A percentile compares a stretch with the other conserved stretches of the same genome.
These are phyloP conservation scores for Listronotus bonariensis DNA, from an alignment of 1,140 invertebrate species.

Conservation along the genomic window DNA sequence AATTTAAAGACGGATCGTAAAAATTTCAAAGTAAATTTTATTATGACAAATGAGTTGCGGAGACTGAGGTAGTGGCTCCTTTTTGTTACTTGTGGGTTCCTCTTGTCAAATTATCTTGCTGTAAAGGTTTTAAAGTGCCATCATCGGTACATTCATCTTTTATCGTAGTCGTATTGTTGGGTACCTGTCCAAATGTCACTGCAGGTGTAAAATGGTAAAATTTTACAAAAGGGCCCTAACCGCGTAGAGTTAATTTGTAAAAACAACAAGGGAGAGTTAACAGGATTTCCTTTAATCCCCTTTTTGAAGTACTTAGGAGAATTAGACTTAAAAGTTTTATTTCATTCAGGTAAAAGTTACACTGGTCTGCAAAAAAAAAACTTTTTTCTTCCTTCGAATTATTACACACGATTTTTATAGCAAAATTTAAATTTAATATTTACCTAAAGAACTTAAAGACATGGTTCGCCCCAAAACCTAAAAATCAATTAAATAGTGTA, in stretches of 20 bases:
- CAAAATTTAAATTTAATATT: too few relatives aligned
- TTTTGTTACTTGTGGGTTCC: constrained; percentile 45
- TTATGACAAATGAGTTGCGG: constrained; percentile 48
- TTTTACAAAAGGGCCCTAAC: constrained; percentile 32
- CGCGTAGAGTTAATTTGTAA: constrained; percentile 32
- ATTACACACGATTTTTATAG: too few relatives aligned
- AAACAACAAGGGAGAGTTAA: constrained; percentile 34
- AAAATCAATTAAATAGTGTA: too few relatives aligned
- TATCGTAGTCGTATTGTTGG: constrained; percentile 32
- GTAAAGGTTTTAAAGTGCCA: constrained; percentile 38
- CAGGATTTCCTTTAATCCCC: constrained; percentile 10
- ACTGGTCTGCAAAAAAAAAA: too few relatives aligned
- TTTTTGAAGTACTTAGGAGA: not conserved
- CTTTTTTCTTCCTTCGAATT: too few relatives aligned
- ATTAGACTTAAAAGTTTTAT: too few relatives aligned
- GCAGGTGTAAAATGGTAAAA: constrained; percentile 43
- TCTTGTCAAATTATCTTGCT: constrained; percentile 48
- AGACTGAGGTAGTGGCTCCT: constrained; percentile 39
- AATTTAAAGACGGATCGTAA: constrained; percentile 20
- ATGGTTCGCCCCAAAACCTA: too few relatives aligned
- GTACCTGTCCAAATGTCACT: constrained; percentile 39
- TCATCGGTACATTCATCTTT: constrained; percentile 42
- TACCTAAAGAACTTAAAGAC: too few relatives aligned
- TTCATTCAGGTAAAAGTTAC: too few relatives aligned
- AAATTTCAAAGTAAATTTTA: constrained; percentile 41